These are phyloP conservation scores for Escarpia spicata DNA, from an alignment of 2,888 invertebrate species.

Conservation along the genomic window DNA sequence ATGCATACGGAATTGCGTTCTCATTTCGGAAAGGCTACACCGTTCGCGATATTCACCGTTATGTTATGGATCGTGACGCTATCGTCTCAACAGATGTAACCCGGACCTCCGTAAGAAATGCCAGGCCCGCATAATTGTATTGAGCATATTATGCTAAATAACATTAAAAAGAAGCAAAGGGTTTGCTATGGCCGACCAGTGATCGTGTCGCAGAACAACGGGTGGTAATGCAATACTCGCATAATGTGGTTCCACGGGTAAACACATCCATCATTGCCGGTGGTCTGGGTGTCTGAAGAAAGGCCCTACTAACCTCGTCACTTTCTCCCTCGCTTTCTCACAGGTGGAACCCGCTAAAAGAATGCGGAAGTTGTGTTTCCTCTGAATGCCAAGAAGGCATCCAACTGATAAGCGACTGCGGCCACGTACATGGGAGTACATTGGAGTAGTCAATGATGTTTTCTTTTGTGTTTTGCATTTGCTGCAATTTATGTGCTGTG, in stretches of 20 bases:
- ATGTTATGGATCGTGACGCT: neutral
- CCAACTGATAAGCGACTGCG: neutral
- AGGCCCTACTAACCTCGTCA: neutral
- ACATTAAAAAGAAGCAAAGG: neutral
- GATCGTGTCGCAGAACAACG: neutral
- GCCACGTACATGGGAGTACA: neutral
- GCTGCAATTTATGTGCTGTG: no score
- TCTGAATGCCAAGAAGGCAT: neutral
- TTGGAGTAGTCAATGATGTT: no score
- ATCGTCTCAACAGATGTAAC: neutral
- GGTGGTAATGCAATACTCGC: neutral
- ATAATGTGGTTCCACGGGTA: neutral
- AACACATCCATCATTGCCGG: neutral
- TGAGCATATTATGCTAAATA: neutral
- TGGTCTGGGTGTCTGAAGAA: neutral
- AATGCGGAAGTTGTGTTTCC: neutral
- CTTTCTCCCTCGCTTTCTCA: neutral
- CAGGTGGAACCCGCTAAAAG: neutral
- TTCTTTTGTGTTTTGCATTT: no score
- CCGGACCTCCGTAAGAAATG: neutral
- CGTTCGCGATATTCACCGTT: neutral
- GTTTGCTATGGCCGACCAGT: neutral
- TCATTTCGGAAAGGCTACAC: neutral
- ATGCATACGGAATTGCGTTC: neutral
- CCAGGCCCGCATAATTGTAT: neutral